A percentile compares a stretch with the other conserved stretches of the same genome.
Conservation (phyloP, 2,113 vertebrate genomes). For the Pseudopodoces humilis region DNA sequence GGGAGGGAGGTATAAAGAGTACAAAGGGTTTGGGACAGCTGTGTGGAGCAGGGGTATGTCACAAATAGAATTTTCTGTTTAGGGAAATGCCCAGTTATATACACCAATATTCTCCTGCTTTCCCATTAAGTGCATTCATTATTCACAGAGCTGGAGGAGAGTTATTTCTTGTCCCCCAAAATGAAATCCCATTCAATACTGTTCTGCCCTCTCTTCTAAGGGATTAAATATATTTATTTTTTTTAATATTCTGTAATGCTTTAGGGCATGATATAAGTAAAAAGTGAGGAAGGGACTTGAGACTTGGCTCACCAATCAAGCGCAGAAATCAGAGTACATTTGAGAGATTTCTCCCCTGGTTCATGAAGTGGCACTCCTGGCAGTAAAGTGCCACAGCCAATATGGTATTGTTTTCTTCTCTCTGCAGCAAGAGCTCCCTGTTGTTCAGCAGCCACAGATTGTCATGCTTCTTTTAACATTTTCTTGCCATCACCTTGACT, state of each 20-base stretch:
- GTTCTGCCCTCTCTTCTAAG: background rate
- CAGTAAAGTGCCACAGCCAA: background rate
- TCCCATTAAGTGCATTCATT: background rate
- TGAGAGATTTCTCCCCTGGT: constrained; percentile 7
- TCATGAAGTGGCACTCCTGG: background rate
- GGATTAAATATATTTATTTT: background rate
- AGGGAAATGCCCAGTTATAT: background rate
- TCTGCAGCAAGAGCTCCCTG: background rate
- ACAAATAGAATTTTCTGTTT: background rate
- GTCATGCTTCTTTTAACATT: background rate
- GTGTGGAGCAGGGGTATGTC: background rate
- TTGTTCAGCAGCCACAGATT: background rate
- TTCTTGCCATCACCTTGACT: background rate
- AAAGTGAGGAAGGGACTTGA: background rate
- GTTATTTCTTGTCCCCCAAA: background rate
- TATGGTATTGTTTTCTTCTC: background rate
- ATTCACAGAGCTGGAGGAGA: background rate
- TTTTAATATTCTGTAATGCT: background rate
- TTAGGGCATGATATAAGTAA: background rate
- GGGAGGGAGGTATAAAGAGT: background rate
- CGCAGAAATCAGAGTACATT: background rate
- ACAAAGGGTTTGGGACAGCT: background rate
- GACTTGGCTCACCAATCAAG: background rate
- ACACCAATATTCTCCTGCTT: background rate
- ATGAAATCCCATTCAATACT: background rate